A percentile compares a stretch with the other conserved stretches of the same genome.
phyloP scores from a whole-genome alignment of 2,888 invertebrate species.

The Erpobdella octoculata region DNA sequence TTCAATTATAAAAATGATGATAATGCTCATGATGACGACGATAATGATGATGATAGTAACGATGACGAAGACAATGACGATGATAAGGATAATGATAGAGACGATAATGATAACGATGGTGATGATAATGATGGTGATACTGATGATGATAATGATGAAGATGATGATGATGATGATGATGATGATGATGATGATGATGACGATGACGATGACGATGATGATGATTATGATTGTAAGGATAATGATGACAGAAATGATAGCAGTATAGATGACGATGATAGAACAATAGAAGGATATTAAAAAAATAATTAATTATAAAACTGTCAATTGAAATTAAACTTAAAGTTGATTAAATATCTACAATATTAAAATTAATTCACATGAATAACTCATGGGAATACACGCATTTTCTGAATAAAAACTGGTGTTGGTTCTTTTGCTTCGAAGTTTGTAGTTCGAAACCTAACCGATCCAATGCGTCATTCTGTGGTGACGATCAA shows the following conservation, averaged over 20 bases:
- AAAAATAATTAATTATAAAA: background rate
- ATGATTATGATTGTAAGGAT: background rate
- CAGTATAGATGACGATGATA: constrained; percentile 1
- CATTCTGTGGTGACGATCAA: too few species aligned
- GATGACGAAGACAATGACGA: background rate
- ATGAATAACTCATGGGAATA: too few species aligned
- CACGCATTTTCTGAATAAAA: too few species aligned
- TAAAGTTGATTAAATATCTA: background rate
- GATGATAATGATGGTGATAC: background rate
- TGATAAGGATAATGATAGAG: background rate
- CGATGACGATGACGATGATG: background rate
- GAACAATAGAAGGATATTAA: background rate
- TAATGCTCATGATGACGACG: background rate
- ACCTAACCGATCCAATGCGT: too few species aligned
- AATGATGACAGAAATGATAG: background rate
- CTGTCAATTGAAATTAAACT: background rate
- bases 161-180: background rate
- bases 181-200: background rate
- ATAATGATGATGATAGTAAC: background rate
- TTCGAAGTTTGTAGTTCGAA: too few species aligned
- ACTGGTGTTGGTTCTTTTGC: too few species aligned
- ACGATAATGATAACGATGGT: constrained; percentile 5
- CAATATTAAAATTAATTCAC: background rate
- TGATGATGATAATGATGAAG: background rate
- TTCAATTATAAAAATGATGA: background rate